Conservation (phyloP, 2,113 vertebrate genomes). For the Cynopterus brachyotis region DNA sequence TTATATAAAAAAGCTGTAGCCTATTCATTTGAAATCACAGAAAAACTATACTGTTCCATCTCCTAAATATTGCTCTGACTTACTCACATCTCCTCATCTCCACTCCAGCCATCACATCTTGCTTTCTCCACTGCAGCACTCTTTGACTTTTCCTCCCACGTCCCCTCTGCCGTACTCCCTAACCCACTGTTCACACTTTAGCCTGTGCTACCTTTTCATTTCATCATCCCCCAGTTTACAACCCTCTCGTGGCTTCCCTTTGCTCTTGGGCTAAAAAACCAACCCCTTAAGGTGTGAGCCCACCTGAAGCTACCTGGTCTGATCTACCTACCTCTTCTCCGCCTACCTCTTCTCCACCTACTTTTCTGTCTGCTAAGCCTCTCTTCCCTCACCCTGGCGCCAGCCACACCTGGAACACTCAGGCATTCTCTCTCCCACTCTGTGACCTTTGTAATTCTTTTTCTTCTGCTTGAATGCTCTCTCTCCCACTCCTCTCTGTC, state of each 20-base stretch:
- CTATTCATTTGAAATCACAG: not conserved
- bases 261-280: not conserved
- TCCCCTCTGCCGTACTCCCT: not conserved
- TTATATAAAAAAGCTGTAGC: not conserved
- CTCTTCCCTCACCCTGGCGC: not conserved
- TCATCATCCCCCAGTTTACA: not conserved
- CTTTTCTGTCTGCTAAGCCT: not conserved
- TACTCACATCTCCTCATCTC: not conserved
- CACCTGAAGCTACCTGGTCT: not conserved
- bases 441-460: not conserved
- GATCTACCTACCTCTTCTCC: too few species aligned
- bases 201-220: not conserved
- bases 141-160: not conserved
- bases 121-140: not conserved
- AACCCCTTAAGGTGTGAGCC: rapidly evolving
- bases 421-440: not conserved
- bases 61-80: not conserved
- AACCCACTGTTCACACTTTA: not conserved
- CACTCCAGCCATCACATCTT: not conserved
- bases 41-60: not conserved
- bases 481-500: not conserved
- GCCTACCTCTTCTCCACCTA: not conserved
- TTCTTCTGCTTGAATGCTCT: not conserved
- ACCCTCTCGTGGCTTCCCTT: not conserved
- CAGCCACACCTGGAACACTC: not conserved